Base-by-base conservation (phyloP, 1,140 invertebrate species). In the Drosophila pseudoananassae region DNA sequence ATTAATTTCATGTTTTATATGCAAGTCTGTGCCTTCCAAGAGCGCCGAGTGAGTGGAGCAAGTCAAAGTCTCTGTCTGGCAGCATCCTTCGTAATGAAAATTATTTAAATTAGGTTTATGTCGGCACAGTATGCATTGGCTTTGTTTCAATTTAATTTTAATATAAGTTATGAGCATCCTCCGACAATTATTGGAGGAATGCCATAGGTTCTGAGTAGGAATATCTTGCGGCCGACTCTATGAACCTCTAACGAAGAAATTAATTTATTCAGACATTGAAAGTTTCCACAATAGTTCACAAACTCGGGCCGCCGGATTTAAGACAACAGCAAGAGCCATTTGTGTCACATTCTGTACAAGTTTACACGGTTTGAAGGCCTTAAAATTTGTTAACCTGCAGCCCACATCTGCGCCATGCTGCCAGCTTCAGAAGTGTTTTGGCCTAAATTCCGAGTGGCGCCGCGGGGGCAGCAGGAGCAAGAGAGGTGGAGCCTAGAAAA, bases 1-100 rank as follows among this genome's bases (percentile, higher is more conserved):
- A 87, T 88, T 87, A 82, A 88, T 88, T 78, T 75, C 75, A 68
- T 87, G 71, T 71, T 87, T 87, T 87, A 88, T 87, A 87, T 87
- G 82, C 70, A 87, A 49, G 72, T 74, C 33, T 36, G 57, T 29
- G 70, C 45, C 31, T 31, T 10, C 40, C 31, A 4, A 38, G 50
- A 46, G 31, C 12, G 20, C 15, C n/a, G 17, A 29, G 65, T 36
- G 20, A n/a, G 57, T 20, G 20, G 50, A 12, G 27, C 23, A 6
- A 52, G 27, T 47, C 50, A 72, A 69, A 71, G 57, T 45, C 45
- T 14, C 38, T 20, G 25, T 17, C 38, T 20, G 25, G 25, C 46
- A 23, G 29, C 65, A 23, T 36, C 27, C 31, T 14, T 29, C 17
- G 20, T 68, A 76, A 75, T 76, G 73, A 31, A 54, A 68, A 76